Percentiles rank a stretch among this genome's conserved stretches.
phyloP scores from a whole-genome alignment of 2,888 invertebrate genomes.

The Spisula solida region DNA sequence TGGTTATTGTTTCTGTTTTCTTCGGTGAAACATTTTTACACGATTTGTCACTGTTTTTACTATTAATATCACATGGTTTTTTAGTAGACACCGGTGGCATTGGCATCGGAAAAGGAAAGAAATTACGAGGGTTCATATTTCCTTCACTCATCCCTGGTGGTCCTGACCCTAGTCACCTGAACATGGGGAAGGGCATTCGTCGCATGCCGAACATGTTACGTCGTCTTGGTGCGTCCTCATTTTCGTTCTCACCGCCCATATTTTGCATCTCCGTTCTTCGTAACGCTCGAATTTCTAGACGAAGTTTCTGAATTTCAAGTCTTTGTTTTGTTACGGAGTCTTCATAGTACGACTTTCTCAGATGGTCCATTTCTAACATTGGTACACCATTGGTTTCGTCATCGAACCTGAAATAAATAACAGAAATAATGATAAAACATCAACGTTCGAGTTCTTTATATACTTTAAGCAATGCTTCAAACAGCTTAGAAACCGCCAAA shows the following conservation, averaged over 20 bases:
- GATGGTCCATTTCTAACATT: neutral
- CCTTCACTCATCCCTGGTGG: neutral
- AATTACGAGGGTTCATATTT: neutral
- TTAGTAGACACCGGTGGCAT: neutral
- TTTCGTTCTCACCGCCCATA: neutral
- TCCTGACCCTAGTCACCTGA: neutral
- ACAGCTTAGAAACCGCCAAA: too few species aligned
- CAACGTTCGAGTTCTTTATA: too few species aligned
- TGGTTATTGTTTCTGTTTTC: neutral
- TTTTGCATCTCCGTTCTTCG: neutral
- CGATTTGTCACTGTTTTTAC: neutral
- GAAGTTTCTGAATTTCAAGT: slow-evolving; percentile 29
- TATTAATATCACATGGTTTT: slow-evolving; percentile 15
- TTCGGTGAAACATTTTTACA: neutral
- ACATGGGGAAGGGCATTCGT: slow-evolving; percentile 7
- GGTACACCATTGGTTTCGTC: neutral
- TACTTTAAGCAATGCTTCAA: too few species aligned
- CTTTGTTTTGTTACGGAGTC: slow-evolving; percentile 9
- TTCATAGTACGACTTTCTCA: neutral
- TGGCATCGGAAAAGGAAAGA: neutral
- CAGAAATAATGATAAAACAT: too few species aligned
- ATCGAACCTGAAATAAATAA: neutral
- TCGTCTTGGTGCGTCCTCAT: slow-evolving; percentile 1
- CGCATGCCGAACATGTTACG: slow-evolving; percentile 11
- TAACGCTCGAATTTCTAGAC: slow-evolving; percentile 36